These are phyloP conservation scores for Paraescarpia echinospica DNA, from an alignment of 1,140 invertebrate species.

Conservation along the genomic window DNA sequence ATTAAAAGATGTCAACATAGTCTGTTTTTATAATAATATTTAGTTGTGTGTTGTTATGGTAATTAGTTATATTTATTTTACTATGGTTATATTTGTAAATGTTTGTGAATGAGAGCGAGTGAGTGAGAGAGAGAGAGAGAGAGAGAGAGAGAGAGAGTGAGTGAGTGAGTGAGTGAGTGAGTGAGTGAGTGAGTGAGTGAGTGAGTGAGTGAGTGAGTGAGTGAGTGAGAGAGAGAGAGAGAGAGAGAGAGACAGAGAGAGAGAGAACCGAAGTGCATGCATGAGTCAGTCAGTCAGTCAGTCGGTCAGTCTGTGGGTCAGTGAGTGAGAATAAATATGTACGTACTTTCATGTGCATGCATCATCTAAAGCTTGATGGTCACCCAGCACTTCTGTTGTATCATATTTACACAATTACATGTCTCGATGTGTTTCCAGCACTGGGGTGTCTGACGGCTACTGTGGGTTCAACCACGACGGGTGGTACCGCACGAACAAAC, in stretches of 20 bases:
- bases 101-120: neutral
- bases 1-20: neutral
- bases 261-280: constrained; percentile 8
- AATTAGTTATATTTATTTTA: neutral
- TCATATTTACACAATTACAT: neutral
- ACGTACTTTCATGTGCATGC: too few species aligned
- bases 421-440: neutral
- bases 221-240: neutral
- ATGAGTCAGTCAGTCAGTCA: constrained; percentile 17
- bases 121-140: too few species aligned
- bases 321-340: too few species aligned
- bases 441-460: constrained; percentile 21
- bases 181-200: too few species aligned
- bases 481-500: constrained; percentile 21
- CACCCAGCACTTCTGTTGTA: too few species aligned
- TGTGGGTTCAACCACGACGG: constrained; percentile 27
- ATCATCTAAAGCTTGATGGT: too few species aligned
- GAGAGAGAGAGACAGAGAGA: constrained; percentile 14
- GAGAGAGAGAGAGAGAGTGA: too few species aligned
- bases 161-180: too few species aligned
- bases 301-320: too few species aligned
- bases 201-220: neutral
- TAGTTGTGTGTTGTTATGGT: neutral
- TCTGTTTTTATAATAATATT: neutral
- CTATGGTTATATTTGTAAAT: neutral